These are phyloP conservation scores for Holacanthus passer DNA, from an alignment of 2,113 vertebrate species.

Conservation along the genomic window DNA sequence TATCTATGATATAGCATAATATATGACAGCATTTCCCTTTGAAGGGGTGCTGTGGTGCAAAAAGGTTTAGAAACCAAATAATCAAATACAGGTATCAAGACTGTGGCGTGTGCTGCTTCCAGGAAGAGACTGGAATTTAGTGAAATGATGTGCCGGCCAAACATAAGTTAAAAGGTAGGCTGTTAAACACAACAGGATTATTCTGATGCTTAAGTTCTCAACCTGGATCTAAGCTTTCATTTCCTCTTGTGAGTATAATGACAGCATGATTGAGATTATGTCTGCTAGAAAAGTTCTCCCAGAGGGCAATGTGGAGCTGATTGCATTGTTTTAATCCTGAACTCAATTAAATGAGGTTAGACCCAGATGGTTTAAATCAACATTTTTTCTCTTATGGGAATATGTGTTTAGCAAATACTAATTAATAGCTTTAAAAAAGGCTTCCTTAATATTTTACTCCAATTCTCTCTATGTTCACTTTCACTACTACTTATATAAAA, in stretches of 20 bases:
- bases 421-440: background rate
- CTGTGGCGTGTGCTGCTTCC: background rate
- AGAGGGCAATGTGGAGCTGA: conserved; percentile 15
- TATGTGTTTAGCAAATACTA: background rate
- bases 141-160: conserved; percentile 15
- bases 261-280: conserved; percentile 27
- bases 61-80: background rate
- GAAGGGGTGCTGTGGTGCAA: background rate
- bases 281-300: conserved; percentile 15
- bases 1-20: background rate
- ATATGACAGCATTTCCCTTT: background rate
- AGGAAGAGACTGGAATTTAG: conserved; percentile 1
- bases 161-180: conserved; percentile 31
- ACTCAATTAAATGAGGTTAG: background rate
- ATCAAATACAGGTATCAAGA: too few relatives aligned
- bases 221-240: conserved; percentile 45
- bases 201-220: conserved; percentile 38
- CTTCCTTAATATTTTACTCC: background rate
- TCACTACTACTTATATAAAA: too few relatives aligned
- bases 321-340: conserved; percentile 34
- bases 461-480: too few relatives aligned
- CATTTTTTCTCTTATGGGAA: background rate
- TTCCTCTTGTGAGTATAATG: conserved; percentile 53
- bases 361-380: background rate
- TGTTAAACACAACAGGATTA: conserved; percentile 47